Percentiles rank a stretch among this genome's conserved stretches.
Conservation (phyloP, 2,113 vertebrate species). For the Mugil cephalus region DNA sequence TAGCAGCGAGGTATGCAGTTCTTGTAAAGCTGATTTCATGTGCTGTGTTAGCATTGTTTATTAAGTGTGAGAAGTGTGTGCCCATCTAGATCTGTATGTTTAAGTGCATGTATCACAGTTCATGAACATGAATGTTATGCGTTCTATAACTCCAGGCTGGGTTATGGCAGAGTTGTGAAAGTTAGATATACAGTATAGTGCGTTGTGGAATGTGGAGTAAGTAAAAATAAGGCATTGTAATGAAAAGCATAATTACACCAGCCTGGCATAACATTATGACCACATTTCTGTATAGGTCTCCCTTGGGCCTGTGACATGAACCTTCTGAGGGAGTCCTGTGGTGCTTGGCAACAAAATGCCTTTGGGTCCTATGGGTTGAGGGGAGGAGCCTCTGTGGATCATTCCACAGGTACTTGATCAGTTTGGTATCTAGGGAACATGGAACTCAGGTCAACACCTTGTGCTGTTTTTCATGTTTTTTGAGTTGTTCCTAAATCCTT, state of each 20-base stretch:
- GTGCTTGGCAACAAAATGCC: too few relatives aligned
- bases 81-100: neutral
- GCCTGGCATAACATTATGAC: neutral
- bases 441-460: too few relatives aligned
- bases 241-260: constrained; percentile 1
- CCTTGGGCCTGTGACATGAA: too few relatives aligned
- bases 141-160: constrained; percentile 14
- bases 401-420: too few relatives aligned
- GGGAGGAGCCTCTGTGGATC: too few relatives aligned
- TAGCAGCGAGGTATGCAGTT: constrained; percentile 28
- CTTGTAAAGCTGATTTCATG: constrained; percentile 12
- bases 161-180: neutral
- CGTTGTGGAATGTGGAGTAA: neutral
- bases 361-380: too few relatives aligned
- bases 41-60: constrained; percentile 27
- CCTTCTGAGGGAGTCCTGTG: too few relatives aligned
- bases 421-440: too few relatives aligned
- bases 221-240: neutral
- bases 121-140: neutral
- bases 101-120: neutral
- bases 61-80: constrained; percentile 7
- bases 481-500: too few relatives aligned
- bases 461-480: too few relatives aligned
- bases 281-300: too few relatives aligned
- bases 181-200: neutral